phyloP scores from a whole-genome alignment of 2,797 vertebrate species.

The Tokudaia tokunoshimensis region DNA sequence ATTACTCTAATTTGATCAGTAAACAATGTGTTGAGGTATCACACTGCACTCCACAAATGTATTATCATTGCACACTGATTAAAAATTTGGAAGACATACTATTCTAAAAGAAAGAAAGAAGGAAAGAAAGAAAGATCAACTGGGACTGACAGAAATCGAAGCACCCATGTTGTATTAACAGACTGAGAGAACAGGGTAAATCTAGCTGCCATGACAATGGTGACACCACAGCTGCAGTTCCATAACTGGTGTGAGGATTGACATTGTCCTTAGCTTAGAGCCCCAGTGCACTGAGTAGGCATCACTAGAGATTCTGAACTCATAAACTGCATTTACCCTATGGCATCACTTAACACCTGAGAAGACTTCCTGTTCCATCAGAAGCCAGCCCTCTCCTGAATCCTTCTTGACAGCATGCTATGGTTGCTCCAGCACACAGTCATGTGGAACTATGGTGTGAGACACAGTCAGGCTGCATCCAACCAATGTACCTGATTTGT shows the following conservation, averaged over 20 bases:
- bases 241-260: not conserved
- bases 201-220: not conserved
- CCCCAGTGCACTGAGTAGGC: not conserved
- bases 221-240: not conserved
- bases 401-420: not conserved
- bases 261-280: not conserved
- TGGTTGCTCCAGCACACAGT: not conserved
- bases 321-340: not conserved
- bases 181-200: not conserved
- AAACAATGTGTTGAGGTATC: not conserved
- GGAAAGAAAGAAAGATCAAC: rapidly evolving
- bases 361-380: not conserved
- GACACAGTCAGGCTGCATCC: not conserved
- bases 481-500: not conserved
- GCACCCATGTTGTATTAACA: not conserved
- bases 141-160: not conserved
- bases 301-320: not conserved
- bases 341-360: not conserved
- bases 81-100: not conserved
- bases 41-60: not conserved
- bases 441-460: too few species aligned
- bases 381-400: not conserved
- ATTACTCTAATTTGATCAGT: not conserved
- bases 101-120: too few species aligned
- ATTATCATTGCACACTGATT: not conserved